Evolutionary conservation across 2,888 invertebrate species (phyloP), one percentile per base, ranked within the genome.

Genomic region (Rugalucina vietnamica): DNA sequence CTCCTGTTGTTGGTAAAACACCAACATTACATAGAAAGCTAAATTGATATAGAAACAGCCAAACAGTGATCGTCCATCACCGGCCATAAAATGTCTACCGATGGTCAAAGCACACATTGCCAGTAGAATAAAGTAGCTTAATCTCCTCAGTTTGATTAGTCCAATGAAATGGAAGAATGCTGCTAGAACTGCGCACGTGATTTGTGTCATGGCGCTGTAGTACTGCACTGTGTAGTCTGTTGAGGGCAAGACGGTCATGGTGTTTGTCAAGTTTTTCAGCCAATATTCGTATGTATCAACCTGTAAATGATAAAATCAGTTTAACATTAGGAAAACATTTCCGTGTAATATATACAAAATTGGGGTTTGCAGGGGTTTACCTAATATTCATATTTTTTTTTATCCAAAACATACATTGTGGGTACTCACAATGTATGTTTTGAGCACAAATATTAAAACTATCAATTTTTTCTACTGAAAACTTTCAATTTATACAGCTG

Each of bases 21-120:
- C 82, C 24, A 82, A n/a, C 18, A 77, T 54, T 14, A 32, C 73
- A 50, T 73, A 82, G n/a, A 74, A 50, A 10, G 50, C 69, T 37
- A 82, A 74, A 74, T 82, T 27, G 0, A 34, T 49, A 57, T 50
- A 82, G n/a, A 82, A 73, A 73, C 73, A 78, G 1, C 49, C 24
- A 21, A 82, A 73, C 27, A 77, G 29, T 24, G 43, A 72, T 27
- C 43, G 49, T 18, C 74, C 73, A 32, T 74, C 65, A 24, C 74
- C 72, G 29, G 24, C 71, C 10, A 82, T n/a, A 14, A 78, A 24
- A 54, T 49, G 82, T 74, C 82, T 77, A 8, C 69, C 24, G 12
- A 76, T 37, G 4, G 78, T 82, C 1, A 77, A 49, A 34, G 27
- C n/a, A 32, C 65, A 82, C 54, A 82, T 39, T 27, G 65, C 29